Conservation (phyloP, 2,113 vertebrate genomes). For the Chaetodon auriga region DNA sequence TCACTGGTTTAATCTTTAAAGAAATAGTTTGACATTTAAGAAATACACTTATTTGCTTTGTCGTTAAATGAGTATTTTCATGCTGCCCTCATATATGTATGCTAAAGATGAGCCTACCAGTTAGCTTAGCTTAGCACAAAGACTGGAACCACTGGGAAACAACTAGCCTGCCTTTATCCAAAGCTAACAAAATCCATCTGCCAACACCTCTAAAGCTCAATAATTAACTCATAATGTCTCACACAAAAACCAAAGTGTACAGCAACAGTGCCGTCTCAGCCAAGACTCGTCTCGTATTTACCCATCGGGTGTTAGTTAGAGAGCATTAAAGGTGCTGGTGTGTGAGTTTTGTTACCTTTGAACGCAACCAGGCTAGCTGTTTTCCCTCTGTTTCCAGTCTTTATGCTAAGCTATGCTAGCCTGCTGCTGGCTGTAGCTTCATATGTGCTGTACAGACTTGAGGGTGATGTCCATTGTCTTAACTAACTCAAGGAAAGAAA, state of each 20-base stretch:
- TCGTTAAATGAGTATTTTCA: not conserved
- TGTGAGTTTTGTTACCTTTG: constrained; percentile 15
- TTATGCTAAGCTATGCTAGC: not conserved
- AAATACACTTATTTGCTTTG: not conserved
- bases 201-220: not conserved
- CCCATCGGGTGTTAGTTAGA: not conserved
- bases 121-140: not conserved
- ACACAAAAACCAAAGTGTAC: not conserved
- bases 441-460: not conserved
- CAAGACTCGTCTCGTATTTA: not conserved
- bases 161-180: not conserved
- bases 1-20: not conserved
- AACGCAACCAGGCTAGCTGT: not conserved
- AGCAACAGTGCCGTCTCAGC: not conserved
- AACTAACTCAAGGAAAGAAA: not conserved
- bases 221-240: not conserved
- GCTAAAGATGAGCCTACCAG: not conserved
- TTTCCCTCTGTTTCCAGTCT: not conserved
- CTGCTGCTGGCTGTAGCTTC: not conserved
- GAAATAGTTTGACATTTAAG: not conserved
- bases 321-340: not conserved
- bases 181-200: not conserved
- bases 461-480: not conserved
- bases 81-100: not conserved
- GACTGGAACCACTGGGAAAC: not conserved